These are phyloP conservation scores for Atlantisia rogersi DNA, from an alignment of 2,113 vertebrate species.

Conservation along the genomic window DNA sequence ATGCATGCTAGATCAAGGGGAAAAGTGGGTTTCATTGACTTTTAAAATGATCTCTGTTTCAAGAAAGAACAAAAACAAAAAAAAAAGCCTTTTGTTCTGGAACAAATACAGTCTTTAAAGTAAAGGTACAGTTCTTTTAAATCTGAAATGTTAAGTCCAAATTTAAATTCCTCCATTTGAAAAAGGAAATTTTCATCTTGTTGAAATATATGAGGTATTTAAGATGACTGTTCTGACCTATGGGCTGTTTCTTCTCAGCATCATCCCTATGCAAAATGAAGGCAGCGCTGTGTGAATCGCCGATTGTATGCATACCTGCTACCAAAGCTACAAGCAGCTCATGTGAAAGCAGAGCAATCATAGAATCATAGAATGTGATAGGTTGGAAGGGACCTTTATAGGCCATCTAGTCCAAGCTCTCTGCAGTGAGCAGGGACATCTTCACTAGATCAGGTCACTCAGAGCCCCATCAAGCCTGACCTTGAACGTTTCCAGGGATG, in stretches of 20 bases:
- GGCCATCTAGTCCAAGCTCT: too few species aligned
- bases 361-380: too few species aligned
- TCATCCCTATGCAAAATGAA: neutral
- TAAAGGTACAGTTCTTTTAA: neutral
- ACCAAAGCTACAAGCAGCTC: neutral
- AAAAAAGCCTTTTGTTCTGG: neutral
- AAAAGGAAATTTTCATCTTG: neutral
- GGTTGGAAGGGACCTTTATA: too few species aligned
- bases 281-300: neutral
- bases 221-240: neutral
- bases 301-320: rapidly evolving
- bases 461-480: too few species aligned
- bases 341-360: neutral
- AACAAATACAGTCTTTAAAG: neutral
- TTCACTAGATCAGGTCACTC: too few species aligned
- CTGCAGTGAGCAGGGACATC: too few species aligned
- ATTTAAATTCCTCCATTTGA: neutral
- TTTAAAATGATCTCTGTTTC: neutral
- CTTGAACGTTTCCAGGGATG: too few species aligned
- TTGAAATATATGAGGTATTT: neutral
- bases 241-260: neutral
- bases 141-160: neutral
- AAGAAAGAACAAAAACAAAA: neutral
- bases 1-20: constrained; percentile 28
- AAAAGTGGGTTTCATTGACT: neutral